Conservation (phyloP, 2,113 vertebrate genomes). For the Petroica traversi region DNA sequence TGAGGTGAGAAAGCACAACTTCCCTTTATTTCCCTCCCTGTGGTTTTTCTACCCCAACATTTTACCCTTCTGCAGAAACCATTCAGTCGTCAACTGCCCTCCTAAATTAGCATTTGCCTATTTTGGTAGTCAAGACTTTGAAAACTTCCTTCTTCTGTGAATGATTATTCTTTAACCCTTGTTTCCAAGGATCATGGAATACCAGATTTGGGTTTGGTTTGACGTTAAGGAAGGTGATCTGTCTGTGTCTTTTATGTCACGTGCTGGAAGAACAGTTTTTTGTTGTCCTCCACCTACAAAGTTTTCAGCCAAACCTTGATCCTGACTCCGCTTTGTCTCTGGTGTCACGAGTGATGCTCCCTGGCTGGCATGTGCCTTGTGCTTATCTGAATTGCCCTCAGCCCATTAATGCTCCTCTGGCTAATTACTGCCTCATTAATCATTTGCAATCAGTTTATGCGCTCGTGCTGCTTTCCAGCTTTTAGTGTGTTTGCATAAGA, state of each 20-base stretch:
- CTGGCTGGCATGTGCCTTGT: background rate
- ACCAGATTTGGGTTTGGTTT: background rate
- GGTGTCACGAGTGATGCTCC: accelerated
- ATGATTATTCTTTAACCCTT: background rate
- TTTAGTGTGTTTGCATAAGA: background rate
- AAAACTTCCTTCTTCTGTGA: background rate
- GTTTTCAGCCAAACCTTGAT: background rate
- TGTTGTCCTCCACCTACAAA: background rate
- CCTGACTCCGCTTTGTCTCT: background rate
- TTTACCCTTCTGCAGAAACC: background rate
- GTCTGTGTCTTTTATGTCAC: background rate
- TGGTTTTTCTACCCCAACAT: background rate
- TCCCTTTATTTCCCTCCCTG: background rate
- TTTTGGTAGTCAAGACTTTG: background rate
- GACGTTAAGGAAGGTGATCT: background rate
- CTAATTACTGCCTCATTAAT: background rate
- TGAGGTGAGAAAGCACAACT: background rate
- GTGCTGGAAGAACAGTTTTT: background rate
- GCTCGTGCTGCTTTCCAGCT: background rate
- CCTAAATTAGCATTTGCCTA: background rate
- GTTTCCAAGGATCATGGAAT: background rate
- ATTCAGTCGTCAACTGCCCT: too few relatives aligned
- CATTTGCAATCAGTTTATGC: background rate
- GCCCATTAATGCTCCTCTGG: too few relatives aligned
- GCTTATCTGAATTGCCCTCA: background rate